phyloP scores from a whole-genome alignment of 2,113 vertebrate genomes.

The Phoenicopterus ruber region DNA sequence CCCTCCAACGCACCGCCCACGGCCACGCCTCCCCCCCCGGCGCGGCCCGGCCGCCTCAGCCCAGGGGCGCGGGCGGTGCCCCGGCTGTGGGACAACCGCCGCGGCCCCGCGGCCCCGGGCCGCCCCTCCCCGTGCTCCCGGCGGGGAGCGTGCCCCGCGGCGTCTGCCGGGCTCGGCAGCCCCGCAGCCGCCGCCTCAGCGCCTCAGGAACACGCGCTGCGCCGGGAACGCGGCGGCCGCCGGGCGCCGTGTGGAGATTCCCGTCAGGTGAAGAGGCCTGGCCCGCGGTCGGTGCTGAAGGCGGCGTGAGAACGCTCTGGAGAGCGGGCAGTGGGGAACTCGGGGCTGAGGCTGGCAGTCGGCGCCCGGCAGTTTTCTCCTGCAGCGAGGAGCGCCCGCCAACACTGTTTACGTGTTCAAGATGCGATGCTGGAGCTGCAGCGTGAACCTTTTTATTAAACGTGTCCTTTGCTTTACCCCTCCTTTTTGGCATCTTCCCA shows the following conservation, averaged over 20 bases:
- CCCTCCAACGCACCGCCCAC: no score
- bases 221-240: neutral
- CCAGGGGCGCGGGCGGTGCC: no score
- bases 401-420: fast-evolving
- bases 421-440: neutral
- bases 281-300: fast-evolving
- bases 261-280: neutral
- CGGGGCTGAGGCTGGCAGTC: fast-evolving
- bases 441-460: neutral
- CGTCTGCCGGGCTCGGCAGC: neutral
- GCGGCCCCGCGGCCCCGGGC: neutral
- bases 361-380: no score
- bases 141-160: no score
- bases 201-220: no score
- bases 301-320: neutral
- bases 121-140: neutral
- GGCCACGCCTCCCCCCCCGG: neutral
- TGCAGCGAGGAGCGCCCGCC: fast-evolving
- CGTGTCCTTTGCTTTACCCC: fast-evolving
- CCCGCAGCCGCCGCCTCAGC: neutral
- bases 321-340: neutral
- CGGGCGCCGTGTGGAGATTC: neutral
- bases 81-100: no score
- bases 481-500: neutral
- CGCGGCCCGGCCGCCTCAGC: neutral